Evolutionary conservation across 2,888 invertebrate genomes (phyloP).

Genomic region (Nomada fucata): DNA sequence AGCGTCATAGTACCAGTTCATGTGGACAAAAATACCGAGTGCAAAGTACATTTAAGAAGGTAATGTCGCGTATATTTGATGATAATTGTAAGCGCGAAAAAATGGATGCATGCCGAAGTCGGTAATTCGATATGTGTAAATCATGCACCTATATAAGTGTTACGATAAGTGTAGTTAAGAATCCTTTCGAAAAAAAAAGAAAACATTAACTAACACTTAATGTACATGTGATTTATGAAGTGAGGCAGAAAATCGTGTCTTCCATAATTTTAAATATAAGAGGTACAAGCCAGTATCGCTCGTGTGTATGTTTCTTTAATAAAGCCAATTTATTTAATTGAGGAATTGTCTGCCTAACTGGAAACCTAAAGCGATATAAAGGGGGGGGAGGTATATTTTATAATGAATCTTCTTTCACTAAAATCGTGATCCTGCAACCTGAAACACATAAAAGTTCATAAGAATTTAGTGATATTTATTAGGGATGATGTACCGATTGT

Average conservation of each 20-base stretch:
- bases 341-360: too few relatives aligned
- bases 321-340: neutral
- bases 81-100: constrained; percentile 1
- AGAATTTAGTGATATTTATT: too few relatives aligned
- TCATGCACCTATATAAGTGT: constrained; percentile 13
- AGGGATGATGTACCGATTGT: too few relatives aligned
- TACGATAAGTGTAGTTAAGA: constrained; percentile 34
- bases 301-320: neutral
- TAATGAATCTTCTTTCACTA: too few relatives aligned
- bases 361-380: too few relatives aligned
- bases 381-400: too few relatives aligned
- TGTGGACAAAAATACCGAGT: constrained; percentile 9
- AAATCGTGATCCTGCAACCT: too few relatives aligned
- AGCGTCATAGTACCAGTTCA: neutral
- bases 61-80: constrained; percentile 19
- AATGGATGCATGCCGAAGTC: neutral
- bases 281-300: constrained; percentile 23
- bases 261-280: constrained; percentile 58
- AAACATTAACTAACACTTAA: constrained; percentile 48
- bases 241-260: constrained; percentile 56
- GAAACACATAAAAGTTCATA: too few relatives aligned
- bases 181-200: constrained; percentile 16
- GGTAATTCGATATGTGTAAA: constrained; percentile 13
- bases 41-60: constrained; percentile 13
- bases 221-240: constrained; percentile 54